These are phyloP conservation scores for Eolophus roseicapilla DNA, from an alignment of 2,113 vertebrate genomes.

Conservation along the genomic window DNA sequence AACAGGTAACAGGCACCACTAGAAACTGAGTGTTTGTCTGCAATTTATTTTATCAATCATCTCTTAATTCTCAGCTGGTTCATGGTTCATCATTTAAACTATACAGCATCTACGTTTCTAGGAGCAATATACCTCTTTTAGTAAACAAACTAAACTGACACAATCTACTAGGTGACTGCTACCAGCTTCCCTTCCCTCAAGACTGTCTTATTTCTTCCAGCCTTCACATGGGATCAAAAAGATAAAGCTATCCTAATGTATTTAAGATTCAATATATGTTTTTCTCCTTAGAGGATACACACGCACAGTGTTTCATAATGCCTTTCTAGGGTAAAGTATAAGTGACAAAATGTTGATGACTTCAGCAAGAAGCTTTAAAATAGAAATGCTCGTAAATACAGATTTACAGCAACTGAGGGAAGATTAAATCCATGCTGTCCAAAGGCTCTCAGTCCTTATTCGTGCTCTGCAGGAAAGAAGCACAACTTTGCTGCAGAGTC, in stretches of 20 bases:
- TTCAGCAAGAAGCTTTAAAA: slow-evolving; percentile 8
- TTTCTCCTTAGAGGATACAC: background rate
- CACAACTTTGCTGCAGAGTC: background rate
- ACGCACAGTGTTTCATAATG: background rate
- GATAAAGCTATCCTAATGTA: background rate
- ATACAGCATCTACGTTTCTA: background rate
- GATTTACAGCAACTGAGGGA: background rate
- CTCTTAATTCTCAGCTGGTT: background rate
- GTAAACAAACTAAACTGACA: background rate
- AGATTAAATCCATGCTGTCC: background rate
- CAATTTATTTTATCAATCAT: background rate
- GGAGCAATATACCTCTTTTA: background rate
- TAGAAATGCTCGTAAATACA: background rate
- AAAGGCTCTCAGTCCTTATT: background rate
- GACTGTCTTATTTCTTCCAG: background rate
- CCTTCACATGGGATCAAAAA: background rate
- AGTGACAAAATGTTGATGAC: background rate
- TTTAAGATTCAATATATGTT: background rate
- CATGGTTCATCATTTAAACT: background rate
- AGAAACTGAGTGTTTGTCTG: background rate
- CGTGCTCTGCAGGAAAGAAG: background rate
- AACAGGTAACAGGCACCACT: background rate
- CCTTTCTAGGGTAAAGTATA: background rate
- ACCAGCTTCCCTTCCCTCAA: background rate
- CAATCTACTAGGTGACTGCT: background rate